These are phyloP conservation scores for Trogon melanurus DNA, from an alignment of 2,113 vertebrate species.

Conservation along the genomic window DNA sequence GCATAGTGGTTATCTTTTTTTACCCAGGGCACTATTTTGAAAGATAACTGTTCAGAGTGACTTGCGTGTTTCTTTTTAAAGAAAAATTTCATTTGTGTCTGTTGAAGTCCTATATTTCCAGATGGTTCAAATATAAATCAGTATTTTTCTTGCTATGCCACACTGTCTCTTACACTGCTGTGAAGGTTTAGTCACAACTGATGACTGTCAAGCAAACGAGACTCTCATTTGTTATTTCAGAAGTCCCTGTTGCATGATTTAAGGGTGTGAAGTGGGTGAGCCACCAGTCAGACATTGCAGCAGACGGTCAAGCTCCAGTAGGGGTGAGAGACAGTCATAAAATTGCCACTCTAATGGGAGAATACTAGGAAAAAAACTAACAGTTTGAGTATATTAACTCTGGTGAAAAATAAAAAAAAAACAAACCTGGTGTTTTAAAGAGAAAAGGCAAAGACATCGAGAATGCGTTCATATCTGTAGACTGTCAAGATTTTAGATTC, in stretches of 20 bases:
- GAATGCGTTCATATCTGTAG: not conserved
- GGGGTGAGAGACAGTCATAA: not conserved
- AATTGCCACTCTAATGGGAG: not conserved
- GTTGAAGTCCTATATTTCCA: not conserved
- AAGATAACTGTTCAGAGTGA: not conserved
- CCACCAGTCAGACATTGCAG: not conserved
- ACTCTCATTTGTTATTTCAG: not conserved
- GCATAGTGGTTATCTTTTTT: not conserved
- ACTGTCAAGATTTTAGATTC: not conserved
- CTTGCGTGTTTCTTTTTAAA: not conserved
- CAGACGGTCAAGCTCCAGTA: not conserved
- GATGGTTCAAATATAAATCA: slow-evolving; percentile 25
- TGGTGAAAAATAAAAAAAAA: not conserved
- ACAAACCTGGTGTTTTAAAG: not conserved
- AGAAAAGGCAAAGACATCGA: not conserved
- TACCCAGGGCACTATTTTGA: not conserved
- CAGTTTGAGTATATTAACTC: not conserved
- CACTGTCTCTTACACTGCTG: not conserved
- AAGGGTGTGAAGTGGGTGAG: not conserved
- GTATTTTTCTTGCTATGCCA: not conserved
- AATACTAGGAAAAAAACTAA: not conserved
- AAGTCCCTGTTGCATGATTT: not conserved
- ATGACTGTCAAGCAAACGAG: not conserved
- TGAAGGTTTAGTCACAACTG: not conserved
- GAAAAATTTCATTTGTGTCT: not conserved